phyloP scores from a whole-genome alignment of 2,113 vertebrate genomes.

The Verasper variegatus region DNA sequence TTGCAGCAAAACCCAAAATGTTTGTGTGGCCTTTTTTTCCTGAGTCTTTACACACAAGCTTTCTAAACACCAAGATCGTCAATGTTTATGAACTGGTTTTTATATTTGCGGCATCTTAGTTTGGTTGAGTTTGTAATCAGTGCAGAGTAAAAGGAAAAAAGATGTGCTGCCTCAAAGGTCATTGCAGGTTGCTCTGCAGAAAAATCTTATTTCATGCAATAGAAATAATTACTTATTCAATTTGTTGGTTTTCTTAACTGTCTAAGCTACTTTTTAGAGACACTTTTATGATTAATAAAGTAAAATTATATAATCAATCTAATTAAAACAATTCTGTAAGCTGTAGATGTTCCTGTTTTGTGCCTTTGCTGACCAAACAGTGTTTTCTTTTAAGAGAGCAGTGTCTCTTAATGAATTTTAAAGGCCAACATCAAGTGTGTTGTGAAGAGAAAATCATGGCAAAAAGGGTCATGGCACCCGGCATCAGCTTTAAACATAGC shows the following conservation, averaged over 20 bases:
- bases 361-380: neutral
- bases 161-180: neutral
- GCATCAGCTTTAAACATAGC: neutral
- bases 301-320: neutral
- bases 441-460: conserved; percentile 1
- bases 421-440: conserved; percentile 28
- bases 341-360: neutral
- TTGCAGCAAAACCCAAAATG: neutral
- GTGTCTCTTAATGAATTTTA: conserved; percentile 8
- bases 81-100: neutral
- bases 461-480: neutral
- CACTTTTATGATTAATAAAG: neutral
- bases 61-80: neutral
- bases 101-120: neutral
- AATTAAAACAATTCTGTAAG: neutral
- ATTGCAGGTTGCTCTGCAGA: neutral
- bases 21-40: neutral
- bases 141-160: neutral
- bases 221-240: too few species aligned
- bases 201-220: neutral
- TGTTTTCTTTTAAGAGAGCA: neutral
- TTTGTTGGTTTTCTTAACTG: too few species aligned
- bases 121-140: neutral
- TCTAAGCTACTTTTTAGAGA: neutral
- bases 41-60: neutral